phyloP scores from a whole-genome alignment of 2,113 vertebrate genomes.

The Himantopus leucocephalus region DNA sequence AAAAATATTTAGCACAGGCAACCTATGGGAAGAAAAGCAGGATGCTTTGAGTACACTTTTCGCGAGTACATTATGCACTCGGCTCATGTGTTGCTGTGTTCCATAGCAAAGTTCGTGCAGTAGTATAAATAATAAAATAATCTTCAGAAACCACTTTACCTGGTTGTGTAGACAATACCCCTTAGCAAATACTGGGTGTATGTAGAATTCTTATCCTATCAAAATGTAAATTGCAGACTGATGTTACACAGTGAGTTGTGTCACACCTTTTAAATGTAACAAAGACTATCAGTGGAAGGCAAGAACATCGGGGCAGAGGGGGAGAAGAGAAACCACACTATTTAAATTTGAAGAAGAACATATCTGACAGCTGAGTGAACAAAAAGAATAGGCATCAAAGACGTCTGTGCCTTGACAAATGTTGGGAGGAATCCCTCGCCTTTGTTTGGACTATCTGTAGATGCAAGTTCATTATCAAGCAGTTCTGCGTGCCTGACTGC shows the following conservation, averaged over 20 bases:
- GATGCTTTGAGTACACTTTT: neutral
- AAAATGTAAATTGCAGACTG: constrained; percentile 8
- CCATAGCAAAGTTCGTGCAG: neutral
- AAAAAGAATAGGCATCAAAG: constrained; percentile 11
- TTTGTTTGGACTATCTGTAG: neutral
- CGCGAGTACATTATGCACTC: neutral
- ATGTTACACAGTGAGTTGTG: neutral
- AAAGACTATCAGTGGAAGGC: neutral
- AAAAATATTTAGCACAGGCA: neutral
- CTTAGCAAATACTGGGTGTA: neutral
- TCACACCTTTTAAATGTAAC: neutral
- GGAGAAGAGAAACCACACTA: neutral
- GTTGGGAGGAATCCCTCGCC: neutral
- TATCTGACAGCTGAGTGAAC: constrained; percentile 16
- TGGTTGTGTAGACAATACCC: neutral
- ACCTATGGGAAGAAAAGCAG: neutral
- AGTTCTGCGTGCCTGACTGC: neutral
- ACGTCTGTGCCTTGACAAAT: neutral
- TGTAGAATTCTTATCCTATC: neutral
- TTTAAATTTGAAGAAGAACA: constrained; percentile 13
- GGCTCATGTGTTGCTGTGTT: neutral
- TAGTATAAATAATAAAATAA: neutral
- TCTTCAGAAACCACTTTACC: neutral
- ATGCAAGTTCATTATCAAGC: neutral
- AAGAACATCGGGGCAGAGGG: neutral